Base-by-base conservation (phyloP, 2,888 invertebrate genomes). In the Dyspetes luteomarginatus region DNA sequence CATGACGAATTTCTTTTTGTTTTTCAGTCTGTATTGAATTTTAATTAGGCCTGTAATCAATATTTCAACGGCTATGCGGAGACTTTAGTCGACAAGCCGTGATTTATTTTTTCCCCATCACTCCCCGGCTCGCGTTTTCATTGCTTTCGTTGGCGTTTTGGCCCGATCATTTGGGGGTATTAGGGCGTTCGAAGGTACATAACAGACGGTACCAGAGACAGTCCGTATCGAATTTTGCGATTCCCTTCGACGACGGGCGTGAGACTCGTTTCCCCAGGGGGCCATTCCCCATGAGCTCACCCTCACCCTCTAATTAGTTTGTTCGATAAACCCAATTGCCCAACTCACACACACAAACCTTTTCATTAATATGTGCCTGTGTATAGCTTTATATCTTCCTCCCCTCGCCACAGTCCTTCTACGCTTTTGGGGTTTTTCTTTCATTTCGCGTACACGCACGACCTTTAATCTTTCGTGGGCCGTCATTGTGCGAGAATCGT, bases 281-380 rank as follows among this genome's bases (percentile, higher is more conserved):
- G 82, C 83, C 69, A 83, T 85, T 86, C 84, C 84, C 83, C 83
- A 50, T 43, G 74, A 69, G 87, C 82, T 85, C 87, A 84, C 89
- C 86, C n/a, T n/a, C 84, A 82, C 83, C 83, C 86, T 86, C 87
- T 89, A 89, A 89, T 89, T 88, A 88, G 87, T 85, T 86, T 84
- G 86, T 85, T 86, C 84, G 86, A 87, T 88, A 87, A 89, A 88
- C 87, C 88, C 85, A 82, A 89, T 89, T 87, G 88, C 84, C 82
- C 78, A n/a, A 68, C 62, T 65, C 69, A 45, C 55, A 43, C 52
- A 56, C 26, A 62, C 50, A 26, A 9, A 30, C 17, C 17, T 2
- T 36, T 48, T 36, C 5, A 58, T 19, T 36, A 58, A n/a, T 9
- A 19, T 50, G 3, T 17, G 22, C 45, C 55, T 28, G 15, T 24